Percentiles rank a stretch among this genome's conserved stretches.
Evolutionary conservation across 1,140 invertebrate species (phyloP).

Genomic region (Rhagoletis pomonella): DNA sequence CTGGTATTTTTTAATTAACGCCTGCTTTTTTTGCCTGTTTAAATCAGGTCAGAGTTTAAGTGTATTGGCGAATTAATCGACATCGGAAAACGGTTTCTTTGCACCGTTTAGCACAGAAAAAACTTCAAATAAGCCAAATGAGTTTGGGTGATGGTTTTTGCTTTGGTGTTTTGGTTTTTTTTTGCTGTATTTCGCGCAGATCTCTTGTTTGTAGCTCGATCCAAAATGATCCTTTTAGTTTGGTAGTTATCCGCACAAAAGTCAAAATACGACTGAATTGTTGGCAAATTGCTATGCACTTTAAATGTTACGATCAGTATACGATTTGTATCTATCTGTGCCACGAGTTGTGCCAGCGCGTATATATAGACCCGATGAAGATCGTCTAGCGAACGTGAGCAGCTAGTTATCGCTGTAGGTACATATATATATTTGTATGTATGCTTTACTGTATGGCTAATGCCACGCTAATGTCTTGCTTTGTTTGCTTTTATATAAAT

Average conservation of each 20-base stretch:
- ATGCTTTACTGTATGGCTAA: neutral
- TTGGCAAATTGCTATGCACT: constrained; percentile 38
- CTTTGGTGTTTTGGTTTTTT: neutral
- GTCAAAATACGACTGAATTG: constrained; percentile 56
- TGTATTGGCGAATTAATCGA: constrained; percentile 73
- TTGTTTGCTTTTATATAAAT: constrained; percentile 14
- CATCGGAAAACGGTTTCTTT: constrained; percentile 71
- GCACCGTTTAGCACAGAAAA: constrained; percentile 52
- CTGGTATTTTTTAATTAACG: constrained; percentile 1
- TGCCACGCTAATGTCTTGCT: neutral
- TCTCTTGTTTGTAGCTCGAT: constrained; percentile 22
- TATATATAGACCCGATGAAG: constrained; percentile 39
- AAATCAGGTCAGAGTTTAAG: constrained; percentile 72
- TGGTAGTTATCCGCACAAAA: constrained; percentile 54
- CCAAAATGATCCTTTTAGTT: constrained; percentile 8
- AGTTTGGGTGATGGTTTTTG: neutral
- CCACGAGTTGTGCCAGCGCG: constrained; percentile 19
- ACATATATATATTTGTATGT: neutral
- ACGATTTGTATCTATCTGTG: constrained; percentile 13
- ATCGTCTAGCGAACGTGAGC: neutral
- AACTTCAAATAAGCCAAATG: constrained; percentile 21
- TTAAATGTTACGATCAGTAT: constrained; percentile 50
- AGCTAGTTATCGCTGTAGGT: neutral
- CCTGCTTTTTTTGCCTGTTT: constrained; percentile 68
- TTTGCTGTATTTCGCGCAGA: neutral